Percentiles rank a stretch among this genome's conserved stretches.
phyloP scores from a whole-genome alignment of 2,113 vertebrate genomes.

The Furnarius figulus region DNA sequence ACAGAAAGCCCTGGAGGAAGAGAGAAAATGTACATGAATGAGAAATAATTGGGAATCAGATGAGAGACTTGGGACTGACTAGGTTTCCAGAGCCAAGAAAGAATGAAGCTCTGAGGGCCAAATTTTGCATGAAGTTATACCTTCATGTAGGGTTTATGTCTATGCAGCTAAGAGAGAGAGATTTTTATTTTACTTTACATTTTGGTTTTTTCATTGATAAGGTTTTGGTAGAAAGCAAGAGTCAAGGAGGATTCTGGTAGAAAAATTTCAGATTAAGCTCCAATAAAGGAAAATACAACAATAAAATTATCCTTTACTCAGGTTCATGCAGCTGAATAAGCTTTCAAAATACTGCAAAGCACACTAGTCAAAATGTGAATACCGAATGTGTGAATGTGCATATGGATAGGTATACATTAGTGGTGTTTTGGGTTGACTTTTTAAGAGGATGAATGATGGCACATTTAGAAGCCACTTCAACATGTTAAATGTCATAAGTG shows the following conservation, averaged over 20 bases:
- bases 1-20: slow-evolving; percentile 6
- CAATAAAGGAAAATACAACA: background rate
- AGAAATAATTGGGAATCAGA: slow-evolving; percentile 17
- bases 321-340: background rate
- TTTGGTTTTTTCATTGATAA: background rate
- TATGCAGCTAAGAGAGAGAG: background rate
- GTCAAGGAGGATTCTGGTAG: background rate
- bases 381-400: background rate
- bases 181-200: background rate
- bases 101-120: background rate
- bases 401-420: background rate
- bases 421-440: background rate
- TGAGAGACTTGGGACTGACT: background rate
- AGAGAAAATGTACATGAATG: background rate
- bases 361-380: background rate
- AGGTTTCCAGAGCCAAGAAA: background rate
- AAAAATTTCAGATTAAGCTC: background rate
- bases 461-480: background rate
- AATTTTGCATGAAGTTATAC: background rate
- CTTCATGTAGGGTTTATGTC: background rate
- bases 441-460: background rate
- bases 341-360: background rate
- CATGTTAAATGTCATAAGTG: background rate
- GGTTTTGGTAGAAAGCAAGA: background rate
- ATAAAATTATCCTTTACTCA: background rate